A percentile compares a stretch with the other conserved stretches of the same genome.
Evolutionary conservation across 2,797 vertebrate species (phyloP).

Genomic region (Pseudopleuronectes americanus): DNA sequence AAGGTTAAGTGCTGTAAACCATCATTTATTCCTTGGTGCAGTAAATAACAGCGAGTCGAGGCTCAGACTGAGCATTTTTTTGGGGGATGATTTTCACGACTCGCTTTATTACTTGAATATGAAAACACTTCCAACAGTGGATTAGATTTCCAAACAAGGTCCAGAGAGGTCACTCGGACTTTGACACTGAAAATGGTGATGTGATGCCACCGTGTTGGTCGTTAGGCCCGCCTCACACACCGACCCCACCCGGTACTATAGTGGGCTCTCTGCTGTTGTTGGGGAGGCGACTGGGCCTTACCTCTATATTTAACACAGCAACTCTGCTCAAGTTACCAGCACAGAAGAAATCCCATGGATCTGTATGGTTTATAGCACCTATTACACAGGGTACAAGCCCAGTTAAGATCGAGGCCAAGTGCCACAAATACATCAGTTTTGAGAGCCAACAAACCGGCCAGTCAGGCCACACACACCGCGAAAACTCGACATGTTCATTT

Average conservation of each 20-base stretch:
- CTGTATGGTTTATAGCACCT: conserved; percentile 33
- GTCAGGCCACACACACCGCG: background rate
- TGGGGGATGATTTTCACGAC: background rate
- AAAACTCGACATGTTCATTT: conserved; percentile 6
- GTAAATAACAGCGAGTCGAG: background rate
- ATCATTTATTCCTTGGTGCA: conserved; percentile 9
- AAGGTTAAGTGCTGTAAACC: background rate
- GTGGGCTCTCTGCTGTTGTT: conserved; percentile 64
- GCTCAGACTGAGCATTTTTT: conserved; percentile 9
- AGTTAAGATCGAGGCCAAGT: conserved; percentile 18
- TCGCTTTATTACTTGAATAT: conserved; percentile 8
- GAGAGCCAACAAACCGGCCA: background rate
- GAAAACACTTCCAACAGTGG: background rate
- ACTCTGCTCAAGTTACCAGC: conserved; percentile 64
- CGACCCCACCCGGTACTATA: conserved; percentile 8
- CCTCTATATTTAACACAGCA: conserved; percentile 74
- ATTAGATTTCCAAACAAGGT: conserved; percentile 19
- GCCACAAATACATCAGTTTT: conserved; percentile 9
- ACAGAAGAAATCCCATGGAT: conserved; percentile 37
- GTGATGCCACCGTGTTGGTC: conserved; percentile 22
- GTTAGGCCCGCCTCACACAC: conserved; percentile 20
- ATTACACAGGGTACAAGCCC: conserved; percentile 8
- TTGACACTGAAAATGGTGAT: conserved; percentile 43
- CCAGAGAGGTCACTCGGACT: conserved; percentile 26
- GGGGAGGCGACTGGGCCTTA: conserved; percentile 58